Base-by-base conservation (phyloP, 2,113 vertebrate genomes). In the Cepphus grylle region DNA sequence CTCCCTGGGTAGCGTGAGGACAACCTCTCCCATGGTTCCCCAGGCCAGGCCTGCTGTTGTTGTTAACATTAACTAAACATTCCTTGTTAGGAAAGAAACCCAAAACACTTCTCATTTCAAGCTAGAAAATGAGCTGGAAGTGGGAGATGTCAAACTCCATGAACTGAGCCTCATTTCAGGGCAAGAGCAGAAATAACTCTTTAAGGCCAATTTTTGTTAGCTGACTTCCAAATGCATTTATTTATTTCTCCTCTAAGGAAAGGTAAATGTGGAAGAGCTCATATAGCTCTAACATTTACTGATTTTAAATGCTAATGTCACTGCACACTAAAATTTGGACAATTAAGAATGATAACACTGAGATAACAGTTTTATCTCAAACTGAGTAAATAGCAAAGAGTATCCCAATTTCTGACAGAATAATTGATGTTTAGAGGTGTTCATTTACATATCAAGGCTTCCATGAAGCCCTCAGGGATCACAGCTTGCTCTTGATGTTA, bases 381-480 rank as follows among this genome's bases (percentile, higher is more conserved):
- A 76, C 47, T 45, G 26, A 86, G 55, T 50, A 66, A 79, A 77
- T 79, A 73, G 16, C 9, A 53, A 67, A 83, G 36, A 85, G 22
- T 43, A 40, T 78, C 49, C 22, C 25, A 18, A 34, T 95, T 93
- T 94, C 55, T 95, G 81, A 47, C 53, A 82, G 69, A 92, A 71
- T 83, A 91, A 53, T 36, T 50, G 40, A 61, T 56, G 47, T 74
- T 91, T 36, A 74, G 30, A 49, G 9, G 15, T 47, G 22, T 58
- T 83, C 0, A 45, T 95, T 90, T 92, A 56, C 45, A 58, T 66
- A 92, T 83, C 77, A 92, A 95, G 45, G 47, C 86, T 23, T 93
- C 53, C 69, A 47, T 3, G 3, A 86, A 94, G 67, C 58, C 86
- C 50, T 90, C 1, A 0, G 65, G 88, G 47, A 84, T 82, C 63